Conservation (phyloP, 2,797 vertebrate species). For the Ptychadena robeensis region DNA sequence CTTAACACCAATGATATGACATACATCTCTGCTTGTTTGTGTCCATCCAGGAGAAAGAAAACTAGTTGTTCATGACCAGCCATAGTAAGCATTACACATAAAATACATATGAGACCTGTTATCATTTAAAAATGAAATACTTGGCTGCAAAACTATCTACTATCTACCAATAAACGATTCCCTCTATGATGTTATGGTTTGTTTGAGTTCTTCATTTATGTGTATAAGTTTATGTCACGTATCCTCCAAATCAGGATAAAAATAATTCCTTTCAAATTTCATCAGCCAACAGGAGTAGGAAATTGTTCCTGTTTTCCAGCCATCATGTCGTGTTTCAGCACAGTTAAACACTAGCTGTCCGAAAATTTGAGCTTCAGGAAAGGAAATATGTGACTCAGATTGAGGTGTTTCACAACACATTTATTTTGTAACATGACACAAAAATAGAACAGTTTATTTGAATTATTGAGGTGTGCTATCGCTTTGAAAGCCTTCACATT, state of each 20-base stretch:
- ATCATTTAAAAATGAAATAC: too few relatives aligned
- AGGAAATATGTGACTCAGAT: constrained; percentile 13
- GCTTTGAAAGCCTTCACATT: neutral
- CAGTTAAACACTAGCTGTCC: constrained; percentile 24
- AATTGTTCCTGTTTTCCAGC: neutral
- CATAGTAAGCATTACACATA: too few relatives aligned
- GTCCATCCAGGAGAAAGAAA: too few relatives aligned
- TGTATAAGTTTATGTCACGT: neutral
- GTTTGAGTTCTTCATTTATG: neutral
- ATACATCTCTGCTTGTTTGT: too few relatives aligned
- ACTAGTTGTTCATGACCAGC: too few relatives aligned
- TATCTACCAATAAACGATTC: neutral
- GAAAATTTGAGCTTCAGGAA: neutral
- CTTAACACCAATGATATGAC: too few relatives aligned
- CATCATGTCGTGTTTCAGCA: neutral
- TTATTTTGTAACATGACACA: constrained; percentile 24
- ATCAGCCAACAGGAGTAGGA: neutral
- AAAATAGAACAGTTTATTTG: constrained; percentile 18
- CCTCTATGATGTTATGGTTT: neutral
- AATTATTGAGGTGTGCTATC: neutral
- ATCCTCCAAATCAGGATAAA: neutral
- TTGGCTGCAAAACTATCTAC: neutral
- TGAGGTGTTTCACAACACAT: constrained; percentile 24
- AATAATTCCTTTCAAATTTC: neutral
- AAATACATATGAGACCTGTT: too few relatives aligned